Evolutionary conservation across 2,888 invertebrate species (phyloP).

Genomic region (Baccha elongata): DNA sequence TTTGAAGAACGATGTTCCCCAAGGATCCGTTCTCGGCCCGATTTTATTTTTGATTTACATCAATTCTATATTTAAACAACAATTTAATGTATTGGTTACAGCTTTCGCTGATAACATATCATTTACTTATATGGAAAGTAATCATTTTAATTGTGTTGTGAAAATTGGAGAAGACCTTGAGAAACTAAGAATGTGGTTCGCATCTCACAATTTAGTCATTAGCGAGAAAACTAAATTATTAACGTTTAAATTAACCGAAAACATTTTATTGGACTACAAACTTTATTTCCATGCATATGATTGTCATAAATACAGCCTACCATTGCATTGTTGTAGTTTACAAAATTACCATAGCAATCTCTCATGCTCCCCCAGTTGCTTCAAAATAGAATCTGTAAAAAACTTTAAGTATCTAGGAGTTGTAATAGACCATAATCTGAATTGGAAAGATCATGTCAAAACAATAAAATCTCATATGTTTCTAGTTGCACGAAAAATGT

Average conservation of each 20-base stretch:
- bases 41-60: conserved; percentile 9
- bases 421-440: too few relatives aligned
- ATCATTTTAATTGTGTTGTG: too few relatives aligned
- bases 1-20: conserved; percentile 10
- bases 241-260: too few relatives aligned
- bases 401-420: too few relatives aligned
- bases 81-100: conserved; percentile 1
- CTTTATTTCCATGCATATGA: neutral
- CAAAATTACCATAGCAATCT: neutral
- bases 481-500: too few relatives aligned
- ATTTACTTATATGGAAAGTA: too few relatives aligned
- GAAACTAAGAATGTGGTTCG: too few relatives aligned
- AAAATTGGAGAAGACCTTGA: too few relatives aligned
- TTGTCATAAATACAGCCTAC: neutral
- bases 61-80: conserved; percentile 7
- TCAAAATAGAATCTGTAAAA: too few relatives aligned
- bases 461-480: too few relatives aligned
- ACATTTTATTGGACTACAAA: neutral
- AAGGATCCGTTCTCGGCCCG: conserved; percentile 5
- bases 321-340: neutral
- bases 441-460: too few relatives aligned
- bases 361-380: too few relatives aligned
- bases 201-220: neutral
- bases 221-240: neutral
- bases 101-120: neutral